Evolutionary conservation across 1,140 invertebrate species (phyloP).

Genomic region (Epicauta chinensis): DNA sequence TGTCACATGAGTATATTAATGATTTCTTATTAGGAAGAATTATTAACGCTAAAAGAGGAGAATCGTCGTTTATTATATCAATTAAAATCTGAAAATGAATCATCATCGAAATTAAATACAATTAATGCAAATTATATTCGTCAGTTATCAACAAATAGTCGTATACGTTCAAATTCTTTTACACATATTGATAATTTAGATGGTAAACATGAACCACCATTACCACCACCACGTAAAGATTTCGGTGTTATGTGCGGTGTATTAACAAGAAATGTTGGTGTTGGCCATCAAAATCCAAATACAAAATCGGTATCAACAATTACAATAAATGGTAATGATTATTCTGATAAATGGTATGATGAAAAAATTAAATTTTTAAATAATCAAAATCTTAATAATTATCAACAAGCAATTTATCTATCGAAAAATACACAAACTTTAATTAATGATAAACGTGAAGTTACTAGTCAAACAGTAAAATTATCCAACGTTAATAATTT

Average conservation of each 20-base stretch:
- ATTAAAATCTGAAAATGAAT: slow-evolving; percentile 44
- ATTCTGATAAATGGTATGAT: slow-evolving; percentile 36
- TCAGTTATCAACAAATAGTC: slow-evolving; percentile 8
- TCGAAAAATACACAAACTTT: slow-evolving; percentile 36
- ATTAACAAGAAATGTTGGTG: slow-evolving; percentile 58
- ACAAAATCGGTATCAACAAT: slow-evolving; percentile 38
- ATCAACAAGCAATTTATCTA: slow-evolving; percentile 29
- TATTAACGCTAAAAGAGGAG: slow-evolving; percentile 67
- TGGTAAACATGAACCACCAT: slow-evolving; percentile 15
- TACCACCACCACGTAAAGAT: slow-evolving; percentile 46
- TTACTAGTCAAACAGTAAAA: slow-evolving; percentile 39
- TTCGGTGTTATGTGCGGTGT: slow-evolving; percentile 61
- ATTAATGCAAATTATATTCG: slow-evolving; percentile 39
- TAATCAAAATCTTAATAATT: slow-evolving; percentile 24
- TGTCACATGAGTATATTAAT: no score
- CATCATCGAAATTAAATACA: slow-evolving; percentile 39
- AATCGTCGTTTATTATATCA: slow-evolving; percentile 59
- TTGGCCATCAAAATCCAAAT: slow-evolving; percentile 47
- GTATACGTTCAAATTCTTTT: slow-evolving; percentile 30
- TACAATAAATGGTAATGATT: slow-evolving; percentile 20
- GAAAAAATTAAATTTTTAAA: slow-evolving; percentile 38
- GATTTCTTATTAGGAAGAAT: slow-evolving; percentile 43
- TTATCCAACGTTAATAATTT: slow-evolving; percentile 9
- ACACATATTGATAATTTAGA: slow-evolving; percentile 24
- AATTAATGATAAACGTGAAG: slow-evolving; percentile 33